A percentile compares a stretch with the other conserved stretches of the same genome.
Conservation (phyloP, 2,797 vertebrate genomes). For the Vireo griseus region DNA sequence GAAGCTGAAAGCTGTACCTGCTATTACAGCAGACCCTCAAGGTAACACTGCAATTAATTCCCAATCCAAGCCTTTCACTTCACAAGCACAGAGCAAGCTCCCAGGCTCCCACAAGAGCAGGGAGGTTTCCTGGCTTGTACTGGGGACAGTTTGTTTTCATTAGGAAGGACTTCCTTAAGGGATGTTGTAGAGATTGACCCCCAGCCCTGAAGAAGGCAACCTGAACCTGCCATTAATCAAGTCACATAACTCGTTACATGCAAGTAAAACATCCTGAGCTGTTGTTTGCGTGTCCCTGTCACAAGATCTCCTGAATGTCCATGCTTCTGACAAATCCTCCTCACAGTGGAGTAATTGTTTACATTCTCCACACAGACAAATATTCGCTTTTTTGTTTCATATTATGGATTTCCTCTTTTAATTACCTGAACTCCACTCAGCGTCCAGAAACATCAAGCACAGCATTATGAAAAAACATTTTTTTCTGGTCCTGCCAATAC, state of each 20-base stretch:
- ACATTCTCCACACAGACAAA: neutral
- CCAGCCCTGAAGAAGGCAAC: neutral
- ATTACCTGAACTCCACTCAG: neutral
- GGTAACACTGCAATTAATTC: neutral
- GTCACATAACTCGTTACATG: neutral
- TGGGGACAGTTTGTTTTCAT: neutral
- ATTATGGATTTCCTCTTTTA: neutral
- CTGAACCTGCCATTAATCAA: neutral
- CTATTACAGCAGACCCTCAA: neutral
- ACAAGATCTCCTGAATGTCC: neutral
- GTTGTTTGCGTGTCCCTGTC: neutral
- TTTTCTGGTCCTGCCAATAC: neutral
- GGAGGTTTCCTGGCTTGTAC: accelerated
- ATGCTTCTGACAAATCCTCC: neutral
- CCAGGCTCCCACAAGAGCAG: neutral
- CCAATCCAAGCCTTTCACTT: neutral
- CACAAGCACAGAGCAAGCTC: neutral
- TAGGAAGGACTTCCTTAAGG: neutral
- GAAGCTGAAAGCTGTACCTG: neutral
- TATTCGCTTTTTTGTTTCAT: neutral
- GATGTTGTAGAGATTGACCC: neutral
- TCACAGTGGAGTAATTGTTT: accelerated
- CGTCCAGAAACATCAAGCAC: neutral
- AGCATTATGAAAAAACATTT: neutral
- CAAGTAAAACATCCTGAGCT: neutral